Evolutionary conservation across 2,888 invertebrate species (phyloP), one percentile per base, ranked within the genome.

Genomic region (Erebia aethiops): DNA sequence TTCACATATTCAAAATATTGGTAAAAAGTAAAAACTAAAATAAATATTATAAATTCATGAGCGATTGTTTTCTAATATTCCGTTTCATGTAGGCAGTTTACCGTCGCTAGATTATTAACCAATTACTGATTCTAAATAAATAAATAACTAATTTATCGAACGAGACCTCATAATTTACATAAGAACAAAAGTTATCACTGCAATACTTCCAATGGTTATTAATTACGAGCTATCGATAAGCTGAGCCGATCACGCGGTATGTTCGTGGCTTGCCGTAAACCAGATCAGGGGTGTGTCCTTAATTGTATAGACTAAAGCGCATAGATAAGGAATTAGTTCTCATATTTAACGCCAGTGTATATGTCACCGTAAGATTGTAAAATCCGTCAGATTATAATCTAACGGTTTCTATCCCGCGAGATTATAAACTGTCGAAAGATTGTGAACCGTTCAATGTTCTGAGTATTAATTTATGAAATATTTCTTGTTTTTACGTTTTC

Each of bases 251-350:
- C 76, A 75, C 75, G 74, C 67, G 41, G 51, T 61, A 11, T 5
- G 71, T 66, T 70, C 75, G 70, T 77, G 77, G 71, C 71, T 66
- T 60, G 63, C 16, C 58, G 65, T 66, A 52, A 71, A 70, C 54
- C 71, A 72, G 75, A 76, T 75, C 76, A 77, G 77, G 75, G 76
- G 78, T 78, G 78, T 78, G 77, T 77, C 77, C 71, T 75, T 75
- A 73, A 60, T 11, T 5, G 14, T 72, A 74, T 69, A n/a, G n/a
- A n/a, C 52, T 52, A 65, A 63, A 73, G 67, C 67, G 57, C 67
- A 11, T 16, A 35, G 67, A 67, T 67, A 67, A 58, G 67, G n/a
- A 57, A 11, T 18, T 16, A 54, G 14, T 26, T 58, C 49, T 49
- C 49, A 35, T 65, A 43, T 43, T 43, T 56, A 16, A 52, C 35